Percentiles rank a stretch among this genome's conserved stretches.
Evolutionary conservation across 2,113 vertebrate genomes (phyloP).

Genomic region (Trochalopteron elliotii): DNA sequence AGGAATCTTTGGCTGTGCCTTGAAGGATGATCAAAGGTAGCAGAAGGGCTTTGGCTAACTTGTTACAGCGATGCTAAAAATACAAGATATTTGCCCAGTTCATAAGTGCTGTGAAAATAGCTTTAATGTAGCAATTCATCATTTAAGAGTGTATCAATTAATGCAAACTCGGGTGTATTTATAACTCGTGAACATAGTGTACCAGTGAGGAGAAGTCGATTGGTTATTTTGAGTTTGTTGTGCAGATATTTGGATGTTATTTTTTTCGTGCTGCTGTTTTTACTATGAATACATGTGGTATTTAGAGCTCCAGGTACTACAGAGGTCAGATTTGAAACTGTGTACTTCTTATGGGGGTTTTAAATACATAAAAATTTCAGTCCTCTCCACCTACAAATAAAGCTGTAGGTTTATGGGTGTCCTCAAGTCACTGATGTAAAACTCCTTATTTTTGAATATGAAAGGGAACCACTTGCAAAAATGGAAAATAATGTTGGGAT

Average conservation of each 20-base stretch:
- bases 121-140: background rate
- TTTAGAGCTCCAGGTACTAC: background rate
- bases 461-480: slow-evolving; percentile 47
- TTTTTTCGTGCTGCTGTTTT: background rate
- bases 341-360: background rate
- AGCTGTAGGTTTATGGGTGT: slow-evolving; percentile 44
- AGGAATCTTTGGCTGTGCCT: background rate
- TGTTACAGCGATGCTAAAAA: background rate
- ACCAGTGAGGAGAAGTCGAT: background rate
- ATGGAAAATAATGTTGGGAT: slow-evolving; percentile 32
- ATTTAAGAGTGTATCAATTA: background rate
- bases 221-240: background rate
- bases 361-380: background rate
- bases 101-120: background rate
- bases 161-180: background rate
- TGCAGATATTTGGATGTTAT: background rate
- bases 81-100: background rate
- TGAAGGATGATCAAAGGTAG: background rate
- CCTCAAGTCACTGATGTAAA: slow-evolving; percentile 17
- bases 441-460: slow-evolving; percentile 50
- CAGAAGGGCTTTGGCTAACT: background rate
- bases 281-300: accelerated
- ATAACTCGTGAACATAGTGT: background rate
- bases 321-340: background rate
- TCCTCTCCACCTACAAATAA: background rate